Evolutionary conservation across 1,140 invertebrate species (phyloP).

Genomic region (Doryteuthis pealeii): DNA sequence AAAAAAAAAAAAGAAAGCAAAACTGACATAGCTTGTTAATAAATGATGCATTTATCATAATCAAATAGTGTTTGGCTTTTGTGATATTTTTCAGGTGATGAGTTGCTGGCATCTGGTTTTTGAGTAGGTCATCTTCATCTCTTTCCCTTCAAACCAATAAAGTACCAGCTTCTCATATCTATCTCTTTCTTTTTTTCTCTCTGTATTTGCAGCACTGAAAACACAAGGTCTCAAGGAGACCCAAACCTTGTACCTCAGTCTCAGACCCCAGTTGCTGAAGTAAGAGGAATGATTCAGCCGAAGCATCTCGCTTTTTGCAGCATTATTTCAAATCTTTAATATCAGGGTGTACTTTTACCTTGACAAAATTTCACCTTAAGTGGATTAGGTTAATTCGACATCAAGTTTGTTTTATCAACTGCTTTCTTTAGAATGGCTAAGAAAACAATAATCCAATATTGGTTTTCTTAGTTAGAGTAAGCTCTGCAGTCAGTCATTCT

Average conservation of each 20-base stretch:
- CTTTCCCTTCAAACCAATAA: constrained; percentile 5
- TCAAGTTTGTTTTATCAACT: too few relatives aligned
- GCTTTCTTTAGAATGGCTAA: too few relatives aligned
- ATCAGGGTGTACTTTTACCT: background rate
- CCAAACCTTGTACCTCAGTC: constrained; percentile 7
- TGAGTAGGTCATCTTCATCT: constrained; percentile 9
- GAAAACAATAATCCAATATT: too few relatives aligned
- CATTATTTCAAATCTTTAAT: constrained; percentile 3
- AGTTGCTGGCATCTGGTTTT: background rate
- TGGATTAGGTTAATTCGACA: too few relatives aligned
- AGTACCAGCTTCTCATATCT: constrained; percentile 6
- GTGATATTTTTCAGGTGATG: constrained; percentile 9
- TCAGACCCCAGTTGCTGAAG: constrained; percentile 8
- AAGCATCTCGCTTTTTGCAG: constrained; percentile 6
- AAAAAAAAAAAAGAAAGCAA: too few relatives aligned
- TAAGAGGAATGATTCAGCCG: constrained; percentile 10
- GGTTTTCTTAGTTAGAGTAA: too few relatives aligned
- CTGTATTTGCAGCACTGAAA: constrained; percentile 10
- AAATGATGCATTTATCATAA: too few relatives aligned
- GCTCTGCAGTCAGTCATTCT: too few relatives aligned
- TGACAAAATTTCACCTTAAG: too few relatives aligned
- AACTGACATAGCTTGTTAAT: too few relatives aligned
- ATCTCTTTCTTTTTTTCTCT: constrained; percentile 10
- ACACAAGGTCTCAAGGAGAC: constrained; percentile 10
- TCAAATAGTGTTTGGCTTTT: background rate